Evolutionary conservation across 2,888 invertebrate species (phyloP).

Genomic region (Gerosis bhagava): DNA sequence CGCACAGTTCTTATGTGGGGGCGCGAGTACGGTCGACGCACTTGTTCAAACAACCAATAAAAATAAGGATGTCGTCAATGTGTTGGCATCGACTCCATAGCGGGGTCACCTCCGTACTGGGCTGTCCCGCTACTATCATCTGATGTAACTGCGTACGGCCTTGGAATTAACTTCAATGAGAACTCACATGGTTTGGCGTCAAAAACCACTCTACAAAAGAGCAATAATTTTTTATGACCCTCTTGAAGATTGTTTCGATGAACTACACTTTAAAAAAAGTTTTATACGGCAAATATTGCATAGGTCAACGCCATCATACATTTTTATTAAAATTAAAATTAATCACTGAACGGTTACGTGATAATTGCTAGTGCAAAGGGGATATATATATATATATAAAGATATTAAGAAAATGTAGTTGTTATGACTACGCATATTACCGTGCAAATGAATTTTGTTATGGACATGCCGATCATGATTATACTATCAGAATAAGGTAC

Average conservation of each 20-base stretch:
- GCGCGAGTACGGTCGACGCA: constrained; percentile 74
- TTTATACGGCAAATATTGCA: no score
- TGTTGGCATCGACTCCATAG: constrained; percentile 69
- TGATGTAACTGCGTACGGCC: constrained; percentile 27
- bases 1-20: constrained; percentile 63
- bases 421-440: constrained; percentile 1
- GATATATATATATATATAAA: not conserved
- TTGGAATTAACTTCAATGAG: constrained; percentile 11
- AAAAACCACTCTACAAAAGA: no score
- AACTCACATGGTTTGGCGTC: not conserved
- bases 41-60: constrained; percentile 71
- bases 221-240: no score
- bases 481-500: constrained; percentile 41
- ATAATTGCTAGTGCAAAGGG: no score
- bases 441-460: constrained; percentile 17
- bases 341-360: no score
- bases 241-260: no score
- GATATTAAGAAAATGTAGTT: not conserved
- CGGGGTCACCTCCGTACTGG: constrained; percentile 64
- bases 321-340: no score
- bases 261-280: no score
- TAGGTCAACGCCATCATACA: no score
- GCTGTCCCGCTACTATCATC: constrained; percentile 41
- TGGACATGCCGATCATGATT: constrained; percentile 38
- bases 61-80: constrained; percentile 82